phyloP scores from a whole-genome alignment of 2,888 invertebrate species.

The Conus canariensis region DNA sequence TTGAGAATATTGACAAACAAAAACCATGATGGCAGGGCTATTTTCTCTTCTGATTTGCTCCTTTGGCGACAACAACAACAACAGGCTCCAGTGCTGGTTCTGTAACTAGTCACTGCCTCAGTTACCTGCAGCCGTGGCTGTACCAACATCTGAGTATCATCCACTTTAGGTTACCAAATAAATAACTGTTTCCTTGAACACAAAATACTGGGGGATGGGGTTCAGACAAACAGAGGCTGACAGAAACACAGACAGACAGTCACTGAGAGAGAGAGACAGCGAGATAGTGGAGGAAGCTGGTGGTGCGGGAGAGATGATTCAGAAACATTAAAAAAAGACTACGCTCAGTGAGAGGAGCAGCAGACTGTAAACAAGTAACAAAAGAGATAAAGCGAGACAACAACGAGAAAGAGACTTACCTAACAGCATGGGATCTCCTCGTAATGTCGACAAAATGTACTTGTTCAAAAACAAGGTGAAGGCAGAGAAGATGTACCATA shows the following conservation, averaged over 20 bases:
- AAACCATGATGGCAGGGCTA: too few relatives aligned
- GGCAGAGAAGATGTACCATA: conserved; percentile 89
- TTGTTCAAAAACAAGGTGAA: conserved; percentile 89
- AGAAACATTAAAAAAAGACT: too few relatives aligned
- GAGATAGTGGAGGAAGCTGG: neutral
- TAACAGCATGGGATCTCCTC: conserved; percentile 87
- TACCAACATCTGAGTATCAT: too few relatives aligned
- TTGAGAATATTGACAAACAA: too few relatives aligned
- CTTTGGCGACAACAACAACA: neutral
- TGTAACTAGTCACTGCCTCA: too few relatives aligned
- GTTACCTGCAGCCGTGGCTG: too few relatives aligned
- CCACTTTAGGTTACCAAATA: too few relatives aligned
- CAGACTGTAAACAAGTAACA: neutral
- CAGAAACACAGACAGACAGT: neutral
- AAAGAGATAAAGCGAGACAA: neutral
- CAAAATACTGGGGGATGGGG: too few relatives aligned
- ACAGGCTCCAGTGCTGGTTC: too few relatives aligned
- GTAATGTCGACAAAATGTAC: conserved; percentile 86
- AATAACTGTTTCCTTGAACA: too few relatives aligned
- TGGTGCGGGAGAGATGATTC: neutral
- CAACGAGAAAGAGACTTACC: conserved; percentile 80
- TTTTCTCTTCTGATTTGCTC: too few relatives aligned
- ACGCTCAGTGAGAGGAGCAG: neutral
- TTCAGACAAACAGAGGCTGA: neutral
- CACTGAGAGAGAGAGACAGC: neutral